Base-by-base conservation (phyloP, 2,888 invertebrate species). In the Rugalucina vietnamica region DNA sequence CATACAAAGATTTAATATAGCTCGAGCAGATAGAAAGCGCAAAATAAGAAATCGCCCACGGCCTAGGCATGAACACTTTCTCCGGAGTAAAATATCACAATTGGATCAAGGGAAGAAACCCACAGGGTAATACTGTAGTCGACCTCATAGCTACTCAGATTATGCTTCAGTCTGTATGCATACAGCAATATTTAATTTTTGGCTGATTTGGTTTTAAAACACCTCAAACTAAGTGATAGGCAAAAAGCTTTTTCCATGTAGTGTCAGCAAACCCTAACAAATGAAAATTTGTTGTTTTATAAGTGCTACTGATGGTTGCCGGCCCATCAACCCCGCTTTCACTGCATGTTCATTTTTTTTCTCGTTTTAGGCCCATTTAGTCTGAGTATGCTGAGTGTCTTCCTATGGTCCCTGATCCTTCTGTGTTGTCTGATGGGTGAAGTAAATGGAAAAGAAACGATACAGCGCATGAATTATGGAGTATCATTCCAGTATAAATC, bases 221-320 rank as follows among this genome's bases (percentile, higher is more conserved):
- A n/a, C n/a, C n/a, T n/a, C n/a, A n/a, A n/a, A n/a, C n/a, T 14
- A 57, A 57, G n/a, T 24, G 12, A 1, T 57, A 24, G 29, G 57
- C 5, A 54, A 5, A 54, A 54, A n/a, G 54, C 21, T 21, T 72
- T 72, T 72, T 72, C 27, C 72, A 72, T 43, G 49, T 24, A 39
- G 18, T 43, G 24, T 43, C 3, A 43, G 43, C 72, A 72, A 72
- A 37, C 14, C 27, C 18, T 72, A 72, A 72, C 72, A 72, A 72
- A 72, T 72, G 29, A 39, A 72, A 43, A 72, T 75, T 75, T 50
- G 75, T 75, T 75, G 75, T 57, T 14, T 75, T 8, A 75, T 75
- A 75, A n/a, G 75, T 75, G 54, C 54, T 71, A 71, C 14, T 18
- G 34, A 12, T n/a, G 34, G 71, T 34, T 36, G 2, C 27, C 10